A percentile compares a stretch with the other conserved stretches of the same genome.
Evolutionary conservation across 2,888 invertebrate species (phyloP).

Genomic region (Argyresthia goedartella): DNA sequence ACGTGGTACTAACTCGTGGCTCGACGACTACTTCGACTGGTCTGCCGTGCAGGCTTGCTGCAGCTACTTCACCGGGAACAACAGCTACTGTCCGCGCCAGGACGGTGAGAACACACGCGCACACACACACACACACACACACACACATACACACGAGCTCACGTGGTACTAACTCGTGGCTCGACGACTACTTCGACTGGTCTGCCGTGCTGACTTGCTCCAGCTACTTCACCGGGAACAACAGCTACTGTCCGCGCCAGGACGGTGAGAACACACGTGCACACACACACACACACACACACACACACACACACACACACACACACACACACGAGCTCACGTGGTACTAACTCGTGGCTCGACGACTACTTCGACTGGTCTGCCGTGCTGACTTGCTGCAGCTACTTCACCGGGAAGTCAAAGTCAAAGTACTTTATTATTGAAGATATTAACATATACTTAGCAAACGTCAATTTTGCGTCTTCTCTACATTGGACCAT

Average conservation of each 20-base stretch:
- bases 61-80: slow-evolving; percentile 53
- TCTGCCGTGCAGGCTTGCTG: slow-evolving; percentile 73
- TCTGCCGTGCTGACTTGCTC: slow-evolving; percentile 73
- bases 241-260: slow-evolving; percentile 50
- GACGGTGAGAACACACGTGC: too few relatives aligned
- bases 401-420: slow-evolving; percentile 48
- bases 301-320: too few relatives aligned
- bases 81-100: slow-evolving; percentile 59
- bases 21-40: slow-evolving; percentile 98
- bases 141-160: too few relatives aligned
- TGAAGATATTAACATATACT: too few relatives aligned
- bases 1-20: slow-evolving; percentile 94
- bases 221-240: slow-evolving; percentile 53
- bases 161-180: too few relatives aligned
- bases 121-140: too few relatives aligned
- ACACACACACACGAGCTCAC: too few relatives aligned
- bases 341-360: slow-evolving; percentile 94
- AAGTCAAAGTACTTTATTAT: too few relatives aligned
- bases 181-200: slow-evolving; percentile 90
- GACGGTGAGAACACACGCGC: too few relatives aligned
- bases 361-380: slow-evolving; percentile 97
- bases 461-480: too few relatives aligned
- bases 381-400: slow-evolving; percentile 73
- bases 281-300: too few relatives aligned
- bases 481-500: too few relatives aligned